phyloP scores from a whole-genome alignment of 2,797 vertebrate genomes.

The Lepilemur ruficaudatus region DNA sequence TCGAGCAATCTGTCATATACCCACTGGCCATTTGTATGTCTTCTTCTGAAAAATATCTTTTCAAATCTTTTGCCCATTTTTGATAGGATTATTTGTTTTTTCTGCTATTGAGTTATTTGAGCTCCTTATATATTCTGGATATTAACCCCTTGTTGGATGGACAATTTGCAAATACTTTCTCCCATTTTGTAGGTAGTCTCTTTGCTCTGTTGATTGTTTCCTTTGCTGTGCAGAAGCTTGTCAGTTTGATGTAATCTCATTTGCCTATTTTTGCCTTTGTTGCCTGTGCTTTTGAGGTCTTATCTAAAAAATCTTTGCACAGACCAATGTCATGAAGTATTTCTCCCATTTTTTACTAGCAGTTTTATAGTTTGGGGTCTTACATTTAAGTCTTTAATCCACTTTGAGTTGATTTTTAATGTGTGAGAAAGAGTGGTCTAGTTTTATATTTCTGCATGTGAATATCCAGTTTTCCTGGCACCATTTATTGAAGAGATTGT shows the following conservation, averaged over 20 bases:
- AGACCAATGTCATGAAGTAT: background rate
- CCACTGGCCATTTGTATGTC: background rate
- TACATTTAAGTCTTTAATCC: background rate
- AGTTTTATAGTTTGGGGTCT: background rate
- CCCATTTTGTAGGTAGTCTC: background rate
- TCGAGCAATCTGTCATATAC: background rate
- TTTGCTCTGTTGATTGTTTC: background rate
- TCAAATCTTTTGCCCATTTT: background rate
- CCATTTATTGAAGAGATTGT: background rate
- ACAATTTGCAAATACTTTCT: background rate
- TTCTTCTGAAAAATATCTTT: background rate
- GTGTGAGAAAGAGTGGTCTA: background rate
- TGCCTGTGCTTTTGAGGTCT: background rate
- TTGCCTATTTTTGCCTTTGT: background rate
- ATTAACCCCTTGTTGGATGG: background rate
- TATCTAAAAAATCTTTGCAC: background rate
- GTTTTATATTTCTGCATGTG: background rate
- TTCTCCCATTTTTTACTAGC: background rate
- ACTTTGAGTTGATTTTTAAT: background rate
- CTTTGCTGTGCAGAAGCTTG: background rate
- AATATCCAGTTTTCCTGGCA: background rate
- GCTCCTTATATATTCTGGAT: background rate
- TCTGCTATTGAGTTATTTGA: background rate
- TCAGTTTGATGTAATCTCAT: background rate
- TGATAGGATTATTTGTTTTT: background rate